phyloP scores from a whole-genome alignment of 2,888 invertebrate genomes.

The Scaptomyza polygonia region DNA sequence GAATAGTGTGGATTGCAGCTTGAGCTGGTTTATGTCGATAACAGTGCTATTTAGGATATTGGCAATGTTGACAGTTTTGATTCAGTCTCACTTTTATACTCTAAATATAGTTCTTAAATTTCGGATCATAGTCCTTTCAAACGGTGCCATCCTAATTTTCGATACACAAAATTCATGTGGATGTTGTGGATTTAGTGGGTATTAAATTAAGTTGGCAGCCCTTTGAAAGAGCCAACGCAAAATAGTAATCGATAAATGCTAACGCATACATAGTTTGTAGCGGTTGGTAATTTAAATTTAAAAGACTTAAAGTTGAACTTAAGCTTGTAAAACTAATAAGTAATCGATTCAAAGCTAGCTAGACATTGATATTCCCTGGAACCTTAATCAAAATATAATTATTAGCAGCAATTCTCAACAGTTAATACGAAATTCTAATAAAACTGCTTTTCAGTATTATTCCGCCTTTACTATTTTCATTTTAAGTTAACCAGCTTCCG shows the following conservation, averaged over 20 bases:
- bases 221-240: background rate
- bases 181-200: background rate
- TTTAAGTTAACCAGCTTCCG: conserved; percentile 38
- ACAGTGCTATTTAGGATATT: background rate
- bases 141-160: background rate
- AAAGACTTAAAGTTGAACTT: background rate
- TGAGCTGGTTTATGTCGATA: background rate
- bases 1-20: background rate
- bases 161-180: background rate
- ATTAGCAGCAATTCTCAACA: background rate
- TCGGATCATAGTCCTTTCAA: background rate
- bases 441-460: conserved; percentile 24
- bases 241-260: background rate
- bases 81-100: background rate
- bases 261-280: background rate
- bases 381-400: background rate
- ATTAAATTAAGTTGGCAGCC: conserved; percentile 13
- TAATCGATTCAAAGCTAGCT: background rate
- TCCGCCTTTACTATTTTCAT: conserved; percentile 30
- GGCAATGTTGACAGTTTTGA: background rate
- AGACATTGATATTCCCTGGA: background rate
- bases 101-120: background rate
- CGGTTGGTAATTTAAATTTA: background rate
- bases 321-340: background rate
- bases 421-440: conserved; percentile 4